Conservation (phyloP, 1,140 invertebrate species). For the Calycopis cecrops region DNA sequence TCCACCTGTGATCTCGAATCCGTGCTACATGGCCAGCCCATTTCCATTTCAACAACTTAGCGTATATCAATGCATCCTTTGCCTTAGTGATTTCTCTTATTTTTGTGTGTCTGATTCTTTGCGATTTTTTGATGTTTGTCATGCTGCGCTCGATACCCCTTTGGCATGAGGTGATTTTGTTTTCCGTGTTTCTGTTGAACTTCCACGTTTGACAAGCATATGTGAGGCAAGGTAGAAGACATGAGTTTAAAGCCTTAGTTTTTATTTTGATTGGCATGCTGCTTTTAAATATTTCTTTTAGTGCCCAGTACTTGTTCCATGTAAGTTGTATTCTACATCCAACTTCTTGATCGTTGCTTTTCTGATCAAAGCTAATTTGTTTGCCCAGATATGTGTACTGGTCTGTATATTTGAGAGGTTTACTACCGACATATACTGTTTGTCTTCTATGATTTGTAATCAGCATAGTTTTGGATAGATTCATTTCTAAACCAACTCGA, state of each 20-base stretch:
- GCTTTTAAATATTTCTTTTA: not conserved
- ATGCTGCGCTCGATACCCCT: conserved; percentile 20
- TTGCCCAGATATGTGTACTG: too few species aligned
- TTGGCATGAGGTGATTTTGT: conserved; percentile 15
- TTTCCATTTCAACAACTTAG: not conserved
- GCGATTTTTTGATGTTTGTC: conserved; percentile 15
- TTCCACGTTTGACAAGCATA: conserved; percentile 21
- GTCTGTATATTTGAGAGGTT: too few species aligned
- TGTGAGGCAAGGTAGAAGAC: conserved; percentile 15
- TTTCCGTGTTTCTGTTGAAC: conserved; percentile 11
- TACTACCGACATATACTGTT: too few species aligned
- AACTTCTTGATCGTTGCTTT: too few species aligned
- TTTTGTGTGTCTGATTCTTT: not conserved
- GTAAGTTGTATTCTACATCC: too few species aligned
- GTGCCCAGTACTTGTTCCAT: too few species aligned
- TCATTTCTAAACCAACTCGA: too few species aligned
- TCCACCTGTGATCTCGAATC: not conserved
- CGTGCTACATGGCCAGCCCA: conserved; percentile 10
- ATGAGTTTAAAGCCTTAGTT: conserved; percentile 15
- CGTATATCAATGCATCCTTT: not conserved
- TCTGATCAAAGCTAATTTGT: too few species aligned
- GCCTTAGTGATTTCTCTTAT: conserved; percentile 4
- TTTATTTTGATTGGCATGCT: conserved; percentile 7
- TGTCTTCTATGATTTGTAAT: too few species aligned
- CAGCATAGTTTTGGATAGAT: too few species aligned